A percentile compares a stretch with the other conserved stretches of the same genome.
Evolutionary conservation across 2,888 invertebrate genomes (phyloP).

Genomic region (Philhelius pedissequus): DNA sequence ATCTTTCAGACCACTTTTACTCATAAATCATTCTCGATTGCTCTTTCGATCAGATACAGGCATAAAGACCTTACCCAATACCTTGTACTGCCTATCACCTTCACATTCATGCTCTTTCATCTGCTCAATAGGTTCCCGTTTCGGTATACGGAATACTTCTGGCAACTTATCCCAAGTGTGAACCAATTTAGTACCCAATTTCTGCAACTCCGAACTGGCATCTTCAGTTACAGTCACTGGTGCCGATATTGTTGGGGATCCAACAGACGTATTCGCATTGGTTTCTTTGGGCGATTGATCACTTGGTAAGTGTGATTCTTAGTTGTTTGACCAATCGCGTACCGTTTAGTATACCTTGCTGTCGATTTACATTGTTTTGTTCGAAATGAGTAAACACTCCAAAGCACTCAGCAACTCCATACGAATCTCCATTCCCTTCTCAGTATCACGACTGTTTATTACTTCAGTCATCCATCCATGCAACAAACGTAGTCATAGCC

Average conservation of each 20-base stretch:
- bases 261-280: neutral
- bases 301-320: conserved; percentile 60
- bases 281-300: conserved; percentile 67
- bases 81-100: conserved; percentile 83
- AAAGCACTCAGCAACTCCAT: conserved; percentile 88
- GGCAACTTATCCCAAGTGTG: conserved; percentile 76
- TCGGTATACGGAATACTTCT: conserved; percentile 92
- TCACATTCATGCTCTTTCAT: conserved; percentile 97
- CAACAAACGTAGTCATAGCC: conserved; percentile 91
- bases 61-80: conserved; percentile 52
- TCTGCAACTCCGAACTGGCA: conserved; percentile 71
- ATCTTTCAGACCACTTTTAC: conserved; percentile 54
- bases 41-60: conserved; percentile 4
- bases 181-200: conserved; percentile 71
- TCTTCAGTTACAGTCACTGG: neutral
- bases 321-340: conserved; percentile 87
- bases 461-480: conserved; percentile 94
- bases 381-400: conserved; percentile 92
- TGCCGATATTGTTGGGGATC: neutral
- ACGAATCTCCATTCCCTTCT: conserved; percentile 79
- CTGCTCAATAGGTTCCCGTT: conserved; percentile 94
- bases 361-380: conserved; percentile 95
- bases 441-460: conserved; percentile 70
- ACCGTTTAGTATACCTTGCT: conserved; percentile 92
- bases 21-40: conserved; percentile 44